Evolutionary conservation across 2,797 vertebrate genomes (phyloP), one percentile per base, ranked within the genome.

Genomic region (Enteromius argenteus): DNA sequence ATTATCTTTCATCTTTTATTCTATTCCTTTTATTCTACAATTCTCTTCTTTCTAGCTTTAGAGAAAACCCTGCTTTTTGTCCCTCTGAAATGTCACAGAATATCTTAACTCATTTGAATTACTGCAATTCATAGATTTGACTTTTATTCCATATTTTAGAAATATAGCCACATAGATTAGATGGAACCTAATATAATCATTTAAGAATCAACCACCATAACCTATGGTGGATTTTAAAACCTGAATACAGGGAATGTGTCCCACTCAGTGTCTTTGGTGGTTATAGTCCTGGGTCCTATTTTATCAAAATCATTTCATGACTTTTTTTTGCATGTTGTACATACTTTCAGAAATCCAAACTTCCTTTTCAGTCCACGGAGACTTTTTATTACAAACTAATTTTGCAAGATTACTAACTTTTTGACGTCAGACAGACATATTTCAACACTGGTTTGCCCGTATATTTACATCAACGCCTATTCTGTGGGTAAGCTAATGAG

Each of bases 341-440:
- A 21, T 49, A 5, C 2, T 32, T 32, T 73, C 17, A 56, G 1
- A 37, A 74, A 66, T 66, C 30, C 11, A 56, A 74, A 68, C 37
- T 2, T 51, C 0, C 6, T 37, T 15, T 19, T 4, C 30, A 74
- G 30, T 74, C 1, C 19, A 4, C 5, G 0, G 51, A 51, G 10
- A 53, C 5, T 3, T 74, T 51, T 51, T 6, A 73, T 51, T 51
- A 51, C 11, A 73, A 51, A 23, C 23, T 15, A 27, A 27, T 23
- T 7, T 44, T 49, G 69, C 69, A 30, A 19, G 8, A 11, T 73
- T 9, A 51, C 64, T 67, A 46, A 46, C 15, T 32, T 49, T 51
- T 35, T 74, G 46, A 53, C 9, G 30, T 35, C 49, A 56, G 30
- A 74, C 19, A n/a, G 66, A 68, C 66, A 68, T n/a, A n/a, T 68